These are phyloP conservation scores for Amazona finschi DNA, from an alignment of 2,797 vertebrate species.

Conservation along the genomic window DNA sequence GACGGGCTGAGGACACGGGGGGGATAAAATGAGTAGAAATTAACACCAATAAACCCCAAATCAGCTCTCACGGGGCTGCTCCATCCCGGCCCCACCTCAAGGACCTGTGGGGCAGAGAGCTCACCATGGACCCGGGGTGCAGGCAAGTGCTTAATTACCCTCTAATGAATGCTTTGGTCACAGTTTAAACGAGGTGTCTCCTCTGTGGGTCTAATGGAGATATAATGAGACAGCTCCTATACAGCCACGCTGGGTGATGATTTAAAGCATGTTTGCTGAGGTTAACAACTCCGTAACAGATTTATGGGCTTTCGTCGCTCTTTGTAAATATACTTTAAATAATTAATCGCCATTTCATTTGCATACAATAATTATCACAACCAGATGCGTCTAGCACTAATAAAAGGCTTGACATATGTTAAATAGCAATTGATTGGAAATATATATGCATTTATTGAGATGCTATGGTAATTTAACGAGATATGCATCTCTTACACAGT, in stretches of 20 bases:
- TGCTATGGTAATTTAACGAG: slow-evolving; percentile 57
- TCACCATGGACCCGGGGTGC: neutral
- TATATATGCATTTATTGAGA: slow-evolving; percentile 64
- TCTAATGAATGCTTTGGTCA: slow-evolving; percentile 24
- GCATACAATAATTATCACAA: slow-evolving; percentile 48
- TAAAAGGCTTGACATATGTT: slow-evolving; percentile 21
- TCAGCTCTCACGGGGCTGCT: neutral
- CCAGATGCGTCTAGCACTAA: slow-evolving; percentile 18
- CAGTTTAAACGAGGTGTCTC: slow-evolving; percentile 50
- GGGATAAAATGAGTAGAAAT: fast-evolving
- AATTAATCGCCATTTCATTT: slow-evolving; percentile 68
- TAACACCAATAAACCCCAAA: neutral
- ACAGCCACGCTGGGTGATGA: slow-evolving; percentile 40
- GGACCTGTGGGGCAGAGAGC: neutral
- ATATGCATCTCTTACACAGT: slow-evolving; percentile 50
- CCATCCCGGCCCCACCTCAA: neutral
- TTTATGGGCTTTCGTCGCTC: slow-evolving; percentile 70
- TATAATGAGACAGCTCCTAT: slow-evolving; percentile 60
- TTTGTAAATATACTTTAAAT: slow-evolving; percentile 77
- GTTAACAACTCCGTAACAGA: slow-evolving; percentile 71
- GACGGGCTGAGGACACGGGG: slow-evolving; percentile 65
- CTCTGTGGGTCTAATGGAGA: slow-evolving; percentile 48
- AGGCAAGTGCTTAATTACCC: slow-evolving; percentile 19
- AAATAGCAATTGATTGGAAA: slow-evolving; percentile 69
- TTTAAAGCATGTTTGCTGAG: slow-evolving; percentile 67